Base-by-base conservation (phyloP, 1,140 invertebrate species). In the Pseudomyrmex concolor region DNA sequence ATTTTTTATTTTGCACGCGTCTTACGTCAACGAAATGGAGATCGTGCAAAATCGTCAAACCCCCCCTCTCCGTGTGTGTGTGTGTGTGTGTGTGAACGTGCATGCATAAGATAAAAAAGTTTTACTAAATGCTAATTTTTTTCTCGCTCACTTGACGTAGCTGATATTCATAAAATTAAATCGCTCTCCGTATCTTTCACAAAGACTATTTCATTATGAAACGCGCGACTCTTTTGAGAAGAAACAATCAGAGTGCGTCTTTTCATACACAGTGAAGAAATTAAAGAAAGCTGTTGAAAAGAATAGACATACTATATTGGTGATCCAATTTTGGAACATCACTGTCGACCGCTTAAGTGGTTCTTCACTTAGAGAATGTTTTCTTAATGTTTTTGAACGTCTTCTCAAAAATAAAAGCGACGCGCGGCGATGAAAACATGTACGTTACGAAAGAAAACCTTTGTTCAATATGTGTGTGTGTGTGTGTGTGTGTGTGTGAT, bases 291-390 rank as follows among this genome's bases (percentile, higher is more conserved):
- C 45, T 10, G n/a, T 2, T n/a, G 48, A 48, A 19, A 59, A 80
- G 54, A 50, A 71, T 70, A 34, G 54, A 71, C 60, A 25, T 57
- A 17, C 43, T 50, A 17, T 48, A 66, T 77, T 62, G 67, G 71
- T 76, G 72, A 71, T 82, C 76, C 73, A 77, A 57, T 72, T 60
- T 73, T 51, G 17, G 13, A 54, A 85, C 82, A 59, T 88, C 83
- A 82, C 83, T 73, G 86, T 85, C 76, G 45, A 55, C 8, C 43
- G 66, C 34, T 84, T 85, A 63, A 82, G 77, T 64, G 64, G 82
- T 25, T 85, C 70, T 63, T 70, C 50, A 62, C 48, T 76, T 73
- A 64, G 19, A 62, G 34, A 34, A 0, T 54, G 51, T n/a, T 57
- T 64, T 45, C 71, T 62, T 48, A 19, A 66, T 51, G 55, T 43